These are phyloP conservation scores for Conger conger DNA, from an alignment of 2,113 vertebrate genomes.

Conservation along the genomic window DNA sequence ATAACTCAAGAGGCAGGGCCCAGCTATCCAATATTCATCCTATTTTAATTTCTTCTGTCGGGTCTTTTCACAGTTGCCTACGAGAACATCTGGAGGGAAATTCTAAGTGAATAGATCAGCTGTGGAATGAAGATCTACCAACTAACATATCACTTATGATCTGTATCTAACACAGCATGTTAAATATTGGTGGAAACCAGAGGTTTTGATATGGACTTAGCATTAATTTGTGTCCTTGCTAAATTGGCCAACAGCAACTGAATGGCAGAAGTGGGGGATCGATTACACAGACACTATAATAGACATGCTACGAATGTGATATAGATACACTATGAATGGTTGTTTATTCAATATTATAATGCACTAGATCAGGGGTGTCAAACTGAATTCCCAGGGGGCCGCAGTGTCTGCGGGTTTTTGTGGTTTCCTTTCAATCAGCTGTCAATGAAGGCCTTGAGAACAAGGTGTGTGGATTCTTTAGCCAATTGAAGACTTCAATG, in stretches of 20 bases:
- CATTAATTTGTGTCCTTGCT: slow-evolving; percentile 99
- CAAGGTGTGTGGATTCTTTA: too few species aligned
- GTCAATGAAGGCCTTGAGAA: too few species aligned
- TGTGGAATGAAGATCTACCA: slow-evolving; percentile 91
- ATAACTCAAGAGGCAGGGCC: slow-evolving; percentile 99
- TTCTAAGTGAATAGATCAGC: slow-evolving; percentile 99
- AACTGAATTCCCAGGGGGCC: too few species aligned
- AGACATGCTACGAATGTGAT: slow-evolving; percentile 71
- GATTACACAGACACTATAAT: slow-evolving; percentile 98
- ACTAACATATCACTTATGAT: slow-evolving; percentile 91
- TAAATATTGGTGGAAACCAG: slow-evolving; percentile 98
- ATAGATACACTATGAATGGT: too few species aligned
- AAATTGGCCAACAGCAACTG: slow-evolving; percentile 99
- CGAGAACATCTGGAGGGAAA: slow-evolving; percentile 99
- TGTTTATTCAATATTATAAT: too few species aligned
- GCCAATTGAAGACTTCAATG: too few species aligned
- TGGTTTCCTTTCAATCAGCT: too few species aligned
- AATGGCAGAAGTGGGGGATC: slow-evolving; percentile 99
- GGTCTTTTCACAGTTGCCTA: slow-evolving; percentile 99
- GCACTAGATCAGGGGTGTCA: too few species aligned
- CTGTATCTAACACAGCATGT: slow-evolving; percentile 99
- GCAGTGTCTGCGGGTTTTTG: too few species aligned
- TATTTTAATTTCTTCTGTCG: slow-evolving; percentile 99
- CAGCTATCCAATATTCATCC: slow-evolving; percentile 99
- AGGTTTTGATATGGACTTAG: too few species aligned